Conservation (phyloP, 2,797 vertebrate species). For the Microchirus variegatus region DNA sequence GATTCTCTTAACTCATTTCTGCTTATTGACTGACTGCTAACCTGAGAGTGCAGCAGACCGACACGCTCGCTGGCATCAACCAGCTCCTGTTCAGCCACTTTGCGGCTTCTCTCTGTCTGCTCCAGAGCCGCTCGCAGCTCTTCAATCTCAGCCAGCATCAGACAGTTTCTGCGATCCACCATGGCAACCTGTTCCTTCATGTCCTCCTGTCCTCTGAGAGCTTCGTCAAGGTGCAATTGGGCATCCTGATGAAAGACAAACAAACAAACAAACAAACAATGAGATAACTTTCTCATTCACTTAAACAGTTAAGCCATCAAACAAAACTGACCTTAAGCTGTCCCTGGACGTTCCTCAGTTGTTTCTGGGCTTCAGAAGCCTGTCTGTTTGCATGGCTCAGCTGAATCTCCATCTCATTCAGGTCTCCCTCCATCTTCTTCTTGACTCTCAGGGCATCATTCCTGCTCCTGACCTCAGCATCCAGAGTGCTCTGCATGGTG, state of each 20-base stretch:
- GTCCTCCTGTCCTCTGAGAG: constrained; percentile 84
- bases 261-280: background rate
- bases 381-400: constrained; percentile 87
- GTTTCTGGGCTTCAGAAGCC: constrained; percentile 87
- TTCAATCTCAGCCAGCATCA: constrained; percentile 88
- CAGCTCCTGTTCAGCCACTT: constrained; percentile 89
- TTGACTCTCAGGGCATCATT: constrained; percentile 90
- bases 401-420: constrained; percentile 90
- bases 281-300: background rate
- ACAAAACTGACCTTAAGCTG: constrained; percentile 84
- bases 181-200: constrained; percentile 90
- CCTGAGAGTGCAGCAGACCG: constrained; percentile 84
- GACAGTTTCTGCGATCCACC: constrained; percentile 85
- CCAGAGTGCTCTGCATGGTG: constrained; percentile 84
- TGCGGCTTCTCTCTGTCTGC: constrained; percentile 85
- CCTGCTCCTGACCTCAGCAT: constrained; percentile 88
- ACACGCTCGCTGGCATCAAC: constrained; percentile 84
- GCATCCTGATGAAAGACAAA: constrained; percentile 76
- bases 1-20: too few species aligned
- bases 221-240: constrained; percentile 88
- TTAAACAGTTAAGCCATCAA: background rate
- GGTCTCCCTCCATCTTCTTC: constrained; percentile 92
- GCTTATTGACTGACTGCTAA: constrained; percentile 19
- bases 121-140: constrained; percentile 86
- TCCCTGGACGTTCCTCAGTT: constrained; percentile 85